Evolutionary conservation across 2,113 vertebrate species (phyloP).

Genomic region (Siniperca knerii): DNA sequence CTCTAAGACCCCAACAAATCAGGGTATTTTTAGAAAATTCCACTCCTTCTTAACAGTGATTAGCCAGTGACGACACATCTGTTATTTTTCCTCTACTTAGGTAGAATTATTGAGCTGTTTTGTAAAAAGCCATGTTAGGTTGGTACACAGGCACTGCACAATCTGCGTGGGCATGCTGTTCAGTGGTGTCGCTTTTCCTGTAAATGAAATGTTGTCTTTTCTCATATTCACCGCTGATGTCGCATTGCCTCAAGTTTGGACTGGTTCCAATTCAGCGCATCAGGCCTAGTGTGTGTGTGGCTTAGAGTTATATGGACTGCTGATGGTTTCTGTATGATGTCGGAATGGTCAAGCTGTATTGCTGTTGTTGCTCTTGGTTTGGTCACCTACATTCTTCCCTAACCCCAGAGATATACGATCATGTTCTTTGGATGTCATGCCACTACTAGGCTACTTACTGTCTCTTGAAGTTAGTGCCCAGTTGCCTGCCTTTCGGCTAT

Average conservation of each 20-base stretch:
- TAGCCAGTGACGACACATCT: conserved; percentile 44
- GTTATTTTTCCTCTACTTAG: conserved; percentile 24
- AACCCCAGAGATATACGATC: conserved; percentile 53
- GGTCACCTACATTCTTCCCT: conserved; percentile 51
- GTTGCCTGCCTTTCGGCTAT: conserved; percentile 3
- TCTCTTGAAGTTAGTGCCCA: conserved; percentile 4
- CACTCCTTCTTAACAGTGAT: conserved; percentile 54
- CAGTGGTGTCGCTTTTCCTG: conserved; percentile 7
- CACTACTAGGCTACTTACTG: conserved; percentile 6
- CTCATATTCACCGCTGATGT: conserved; percentile 9
- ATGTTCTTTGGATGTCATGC: conserved; percentile 46
- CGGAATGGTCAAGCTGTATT: conserved; percentile 33
- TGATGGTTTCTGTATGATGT: conserved; percentile 43
- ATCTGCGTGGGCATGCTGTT: neutral
- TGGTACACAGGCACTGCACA: neutral
- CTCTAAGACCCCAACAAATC: conserved; percentile 66
- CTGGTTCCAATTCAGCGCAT: conserved; percentile 15
- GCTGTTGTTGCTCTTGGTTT: conserved; percentile 57
- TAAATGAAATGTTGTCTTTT: conserved; percentile 16
- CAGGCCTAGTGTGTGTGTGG: conserved; percentile 13
- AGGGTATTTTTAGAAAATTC: conserved; percentile 79
- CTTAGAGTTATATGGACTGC: conserved; percentile 4
- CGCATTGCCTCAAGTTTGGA: conserved; percentile 6
- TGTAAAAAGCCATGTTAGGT: conserved; percentile 5
- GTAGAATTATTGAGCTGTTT: conserved; percentile 12